A percentile compares a stretch with the other conserved stretches of the same genome.
These are phyloP conservation scores for Petrolisthes cinctipes DNA, from an alignment of 2,888 invertebrate species.

Conservation along the genomic window DNA sequence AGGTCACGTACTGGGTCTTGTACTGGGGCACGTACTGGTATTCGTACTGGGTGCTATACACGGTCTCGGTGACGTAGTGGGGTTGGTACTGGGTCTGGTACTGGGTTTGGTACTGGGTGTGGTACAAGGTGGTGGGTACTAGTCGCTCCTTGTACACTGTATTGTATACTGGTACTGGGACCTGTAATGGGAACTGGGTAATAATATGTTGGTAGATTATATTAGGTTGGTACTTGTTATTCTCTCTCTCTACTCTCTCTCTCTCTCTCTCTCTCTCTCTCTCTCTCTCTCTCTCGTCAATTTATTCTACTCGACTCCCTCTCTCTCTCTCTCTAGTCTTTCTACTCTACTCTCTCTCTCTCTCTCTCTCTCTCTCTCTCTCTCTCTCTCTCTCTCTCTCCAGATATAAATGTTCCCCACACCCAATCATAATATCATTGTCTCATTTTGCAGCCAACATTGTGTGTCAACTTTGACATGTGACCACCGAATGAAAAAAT, in stretches of 20 bases:
- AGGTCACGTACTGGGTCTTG: conserved; percentile 56
- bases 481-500: background rate
- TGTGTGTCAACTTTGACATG: too few species aligned
- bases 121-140: conserved; percentile 46
- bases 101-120: conserved; percentile 48
- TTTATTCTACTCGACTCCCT: background rate
- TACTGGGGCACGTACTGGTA: conserved; percentile 49
- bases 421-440: too few species aligned
- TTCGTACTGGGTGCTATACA: conserved; percentile 37
- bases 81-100: conserved; percentile 48
- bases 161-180: conserved; percentile 39
- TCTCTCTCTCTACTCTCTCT: background rate
- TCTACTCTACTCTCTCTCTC: background rate
- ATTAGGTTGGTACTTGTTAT: background rate
- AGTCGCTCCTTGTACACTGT: conserved; percentile 48
- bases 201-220: background rate
- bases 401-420: too few species aligned
- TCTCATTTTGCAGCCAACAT: too few species aligned
- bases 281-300: background rate
- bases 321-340: background rate
- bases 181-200: background rate
- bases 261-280: conserved; percentile 1
- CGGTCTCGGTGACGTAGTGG: conserved; percentile 54
- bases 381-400: conserved; percentile 20
- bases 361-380: conserved; percentile 13